Conservation (phyloP, 2,113 vertebrate species). For the Nettapus auritus region DNA sequence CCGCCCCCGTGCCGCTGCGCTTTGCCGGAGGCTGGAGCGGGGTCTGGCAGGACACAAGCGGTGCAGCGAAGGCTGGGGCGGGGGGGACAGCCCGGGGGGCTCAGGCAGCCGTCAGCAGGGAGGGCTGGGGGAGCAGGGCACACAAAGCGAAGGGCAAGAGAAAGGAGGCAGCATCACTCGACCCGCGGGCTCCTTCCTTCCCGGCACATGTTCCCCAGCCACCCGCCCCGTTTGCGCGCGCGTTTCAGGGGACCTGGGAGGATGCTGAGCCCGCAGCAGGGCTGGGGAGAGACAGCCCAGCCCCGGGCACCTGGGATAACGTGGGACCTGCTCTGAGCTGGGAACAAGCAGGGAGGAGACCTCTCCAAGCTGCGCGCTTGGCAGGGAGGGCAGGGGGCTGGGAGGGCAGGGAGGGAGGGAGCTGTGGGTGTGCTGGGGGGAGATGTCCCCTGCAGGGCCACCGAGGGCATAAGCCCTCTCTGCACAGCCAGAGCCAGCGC, state of each 20-base stretch:
- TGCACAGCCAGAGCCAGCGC: background rate
- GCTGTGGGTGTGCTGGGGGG: background rate
- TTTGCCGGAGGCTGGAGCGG: background rate
- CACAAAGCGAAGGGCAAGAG: slow-evolving; percentile 41
- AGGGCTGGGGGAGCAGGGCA: slow-evolving; percentile 35
- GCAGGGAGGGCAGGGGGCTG: background rate
- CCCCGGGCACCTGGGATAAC: background rate
- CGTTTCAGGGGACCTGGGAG: background rate
- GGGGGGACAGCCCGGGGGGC: background rate
- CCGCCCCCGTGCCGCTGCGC: background rate
- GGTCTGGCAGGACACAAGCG: slow-evolving; percentile 33
- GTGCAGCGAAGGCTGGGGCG: slow-evolving; percentile 41
- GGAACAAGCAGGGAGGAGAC: background rate
- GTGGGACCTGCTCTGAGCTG: background rate
- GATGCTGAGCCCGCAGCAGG: background rate
- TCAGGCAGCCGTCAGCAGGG: slow-evolving; percentile 35
- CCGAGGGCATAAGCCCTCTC: background rate
- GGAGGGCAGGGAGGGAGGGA: background rate
- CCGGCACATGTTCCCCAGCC: background rate
- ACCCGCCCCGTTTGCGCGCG: background rate
- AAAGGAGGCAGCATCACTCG: background rate
- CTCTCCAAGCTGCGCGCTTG: background rate
- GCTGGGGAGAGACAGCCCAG: background rate
- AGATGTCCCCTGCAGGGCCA: background rate
- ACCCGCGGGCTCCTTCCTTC: background rate